A percentile compares a stretch with the other conserved stretches of the same genome.
phyloP scores from a whole-genome alignment of 2,888 invertebrate genomes.

The Carcina quercana region DNA sequence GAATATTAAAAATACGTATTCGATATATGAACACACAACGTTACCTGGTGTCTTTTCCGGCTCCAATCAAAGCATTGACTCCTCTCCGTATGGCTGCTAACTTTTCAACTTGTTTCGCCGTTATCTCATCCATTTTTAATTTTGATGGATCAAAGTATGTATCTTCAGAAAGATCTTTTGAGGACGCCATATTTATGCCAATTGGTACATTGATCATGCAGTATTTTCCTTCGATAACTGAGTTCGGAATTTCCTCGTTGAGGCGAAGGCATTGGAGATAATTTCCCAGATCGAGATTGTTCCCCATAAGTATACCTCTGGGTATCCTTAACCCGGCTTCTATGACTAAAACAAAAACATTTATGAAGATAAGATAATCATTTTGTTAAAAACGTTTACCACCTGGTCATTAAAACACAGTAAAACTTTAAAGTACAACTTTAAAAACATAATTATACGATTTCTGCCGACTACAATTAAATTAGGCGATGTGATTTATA shows the following conservation, averaged over 20 bases:
- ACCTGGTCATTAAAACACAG: neutral
- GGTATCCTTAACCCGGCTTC: constrained; percentile 34
- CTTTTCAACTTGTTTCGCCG: neutral
- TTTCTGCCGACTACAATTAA: neutral
- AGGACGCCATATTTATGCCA: constrained; percentile 20
- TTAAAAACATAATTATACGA: neutral
- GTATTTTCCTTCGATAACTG: constrained; percentile 35
- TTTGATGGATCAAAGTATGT: neutral
- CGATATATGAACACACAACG: too few relatives aligned
- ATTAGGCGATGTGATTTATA: neutral
- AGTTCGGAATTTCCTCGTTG: constrained; percentile 15
- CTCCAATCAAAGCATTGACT: neutral
- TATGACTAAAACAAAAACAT: constrained; percentile 18
- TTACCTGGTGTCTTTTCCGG: too few relatives aligned
- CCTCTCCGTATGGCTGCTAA: neutral
- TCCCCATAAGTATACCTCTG: constrained; percentile 25
- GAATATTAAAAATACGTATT: too few relatives aligned
- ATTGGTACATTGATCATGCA: constrained; percentile 31
- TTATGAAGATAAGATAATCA: neutral
- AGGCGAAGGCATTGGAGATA: constrained; percentile 35
- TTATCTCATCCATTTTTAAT: neutral
- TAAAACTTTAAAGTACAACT: neutral
- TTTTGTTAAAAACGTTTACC: neutral
- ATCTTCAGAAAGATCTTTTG: constrained; percentile 6
- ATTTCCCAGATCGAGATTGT: constrained; percentile 29